phyloP scores from a whole-genome alignment of 1,140 invertebrate species.

The Eciton burchellii region DNA sequence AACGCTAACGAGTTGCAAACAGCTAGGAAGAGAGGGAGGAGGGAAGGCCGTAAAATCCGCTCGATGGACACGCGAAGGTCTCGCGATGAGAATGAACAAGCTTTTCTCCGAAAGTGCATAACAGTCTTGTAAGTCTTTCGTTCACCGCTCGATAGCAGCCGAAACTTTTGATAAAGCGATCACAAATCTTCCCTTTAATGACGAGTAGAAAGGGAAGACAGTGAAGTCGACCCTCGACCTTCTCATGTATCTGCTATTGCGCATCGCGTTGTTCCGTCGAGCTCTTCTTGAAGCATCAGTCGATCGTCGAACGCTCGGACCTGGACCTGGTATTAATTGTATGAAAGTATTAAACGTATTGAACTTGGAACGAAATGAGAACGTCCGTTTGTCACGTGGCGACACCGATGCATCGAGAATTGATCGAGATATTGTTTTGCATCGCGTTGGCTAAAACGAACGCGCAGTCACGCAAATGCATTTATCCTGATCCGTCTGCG shows the following conservation, averaged over 20 bases:
- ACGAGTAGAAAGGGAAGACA: slow-evolving; percentile 8
- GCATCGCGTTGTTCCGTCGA: slow-evolving; percentile 20
- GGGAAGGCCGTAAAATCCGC: background rate
- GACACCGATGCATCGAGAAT: background rate
- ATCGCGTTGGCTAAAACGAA: slow-evolving; percentile 6
- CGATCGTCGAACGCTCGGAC: background rate
- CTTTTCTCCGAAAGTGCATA: no score
- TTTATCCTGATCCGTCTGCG: background rate
- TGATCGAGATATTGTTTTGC: slow-evolving; percentile 16
- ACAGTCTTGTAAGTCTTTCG: slow-evolving; percentile 67
- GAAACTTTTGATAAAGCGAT: slow-evolving; percentile 77
- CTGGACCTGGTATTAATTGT: slow-evolving; percentile 43
- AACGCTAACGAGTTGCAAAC: background rate
- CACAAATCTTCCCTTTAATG: slow-evolving; percentile 57
- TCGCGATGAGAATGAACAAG: background rate
- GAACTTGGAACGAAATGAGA: slow-evolving; percentile 10
- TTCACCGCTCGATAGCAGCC: slow-evolving; percentile 53
- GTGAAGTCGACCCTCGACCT: slow-evolving; percentile 25
- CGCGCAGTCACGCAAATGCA: background rate
- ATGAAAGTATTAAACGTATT: no score
- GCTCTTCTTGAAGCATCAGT: slow-evolving; percentile 17
- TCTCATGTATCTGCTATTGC: background rate
- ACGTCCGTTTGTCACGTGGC: background rate
- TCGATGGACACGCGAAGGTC: background rate
- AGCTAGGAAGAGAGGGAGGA: background rate